Evolutionary conservation across 2,797 vertebrate genomes (phyloP), one percentile per base, ranked within the genome.

Genomic region (Pitangus sulphuratus): DNA sequence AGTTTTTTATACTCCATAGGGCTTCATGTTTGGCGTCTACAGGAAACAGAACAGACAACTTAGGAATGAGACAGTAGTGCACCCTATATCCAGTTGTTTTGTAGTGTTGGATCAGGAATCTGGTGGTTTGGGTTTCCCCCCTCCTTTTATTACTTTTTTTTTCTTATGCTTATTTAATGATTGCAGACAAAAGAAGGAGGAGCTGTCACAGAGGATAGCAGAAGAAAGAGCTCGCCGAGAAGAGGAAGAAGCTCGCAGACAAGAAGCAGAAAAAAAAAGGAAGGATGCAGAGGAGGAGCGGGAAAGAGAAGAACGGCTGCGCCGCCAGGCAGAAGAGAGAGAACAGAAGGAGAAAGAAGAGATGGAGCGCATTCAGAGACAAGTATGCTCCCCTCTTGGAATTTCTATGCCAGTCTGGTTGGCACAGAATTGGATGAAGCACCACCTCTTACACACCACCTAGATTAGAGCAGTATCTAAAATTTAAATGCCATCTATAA

Each of bases 151-250:
- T 15, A 3, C 50, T 12, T 47, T 47, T 9, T 62, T 62, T 64
- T 37, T 58, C 37, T 87, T 44, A 53, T 6, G 5, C 30, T 48
- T 44, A 8, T 87, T 70, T 76, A 40, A 15, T 58, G 50, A 40
- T 58, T n/a, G 19, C 95, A 99, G 99, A 87, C 97, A 98, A 75
- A 98, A 99, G 62, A 98, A 97, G 95, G 99, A 99, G 91, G 99
- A 99, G 93, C 94, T 99, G 92, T 98, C 98, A 15, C 99, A 98
- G 66, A 98, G 98, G 71, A 98, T 99, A 96, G 99, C 99, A 1
- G 99, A 99, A 89, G 99, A 99, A 93, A 96, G 98, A 92, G 98
- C 97, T 7, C 98, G 97, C 11, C 95, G 98, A 42, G 98, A 99
- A 89, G 98, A 98, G 86, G 98, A 98, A 71, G 98, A 98, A 44